Evolutionary conservation across 2,888 invertebrate genomes (phyloP).

Genomic region (Luffia ferchaultella): DNA sequence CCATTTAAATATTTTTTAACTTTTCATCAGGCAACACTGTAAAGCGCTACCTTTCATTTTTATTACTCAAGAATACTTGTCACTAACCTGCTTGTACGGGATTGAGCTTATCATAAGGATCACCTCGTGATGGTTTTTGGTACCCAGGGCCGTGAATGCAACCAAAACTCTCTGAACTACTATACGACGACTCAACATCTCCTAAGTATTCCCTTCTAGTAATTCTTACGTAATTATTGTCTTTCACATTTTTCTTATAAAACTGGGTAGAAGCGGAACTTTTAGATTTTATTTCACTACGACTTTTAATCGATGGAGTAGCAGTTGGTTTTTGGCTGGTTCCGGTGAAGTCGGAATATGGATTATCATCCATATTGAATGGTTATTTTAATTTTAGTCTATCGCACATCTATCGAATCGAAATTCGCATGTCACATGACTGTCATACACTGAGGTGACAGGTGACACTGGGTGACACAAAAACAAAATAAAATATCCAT

Average conservation of each 20-base stretch:
- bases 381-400: background rate
- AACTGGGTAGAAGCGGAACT: conserved; percentile 25
- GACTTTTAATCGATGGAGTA: background rate
- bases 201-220: conserved; percentile 29
- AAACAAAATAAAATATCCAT: too few relatives aligned
- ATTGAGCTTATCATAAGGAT: too few relatives aligned
- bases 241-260: conserved; percentile 21
- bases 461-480: too few relatives aligned
- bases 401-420: too few relatives aligned
- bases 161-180: conserved; percentile 30
- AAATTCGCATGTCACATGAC: too few relatives aligned
- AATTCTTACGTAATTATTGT: conserved; percentile 22
- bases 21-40: too few relatives aligned
- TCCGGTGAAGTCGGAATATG: background rate
- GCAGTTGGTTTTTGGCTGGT: background rate
- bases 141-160: conserved; percentile 34
- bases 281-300: background rate
- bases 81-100: too few relatives aligned
- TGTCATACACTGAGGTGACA: too few relatives aligned
- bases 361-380: background rate
- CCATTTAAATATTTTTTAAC: too few relatives aligned
- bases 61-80: too few relatives aligned
- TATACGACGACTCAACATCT: conserved; percentile 30
- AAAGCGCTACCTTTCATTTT: too few relatives aligned
- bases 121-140: too few relatives aligned